phyloP scores from a whole-genome alignment of 2,113 vertebrate species.

The Eulemur macaco region DNA sequence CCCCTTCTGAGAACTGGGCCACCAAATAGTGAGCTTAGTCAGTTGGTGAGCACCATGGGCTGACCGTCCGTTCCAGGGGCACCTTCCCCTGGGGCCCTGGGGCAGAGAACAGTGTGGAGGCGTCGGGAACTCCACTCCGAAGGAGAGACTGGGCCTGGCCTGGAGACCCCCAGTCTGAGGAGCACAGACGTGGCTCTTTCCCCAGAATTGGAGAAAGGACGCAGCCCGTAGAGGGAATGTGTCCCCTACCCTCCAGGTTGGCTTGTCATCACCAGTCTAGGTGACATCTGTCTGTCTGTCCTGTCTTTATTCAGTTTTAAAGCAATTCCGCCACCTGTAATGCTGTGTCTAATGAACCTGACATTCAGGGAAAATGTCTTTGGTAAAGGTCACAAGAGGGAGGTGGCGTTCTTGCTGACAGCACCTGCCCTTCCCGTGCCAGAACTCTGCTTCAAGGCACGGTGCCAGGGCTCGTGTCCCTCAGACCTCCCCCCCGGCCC shows the following conservation, averaged over 20 bases:
- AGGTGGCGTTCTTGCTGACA: conserved; percentile 26
- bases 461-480: not conserved
- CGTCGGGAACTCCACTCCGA: not conserved
- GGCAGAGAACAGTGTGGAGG: not conserved
- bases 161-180: not conserved
- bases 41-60: not conserved
- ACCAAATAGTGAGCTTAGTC: not conserved
- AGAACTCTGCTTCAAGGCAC: not conserved
- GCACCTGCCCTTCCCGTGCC: conserved; percentile 34
- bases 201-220: not conserved
- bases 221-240: accelerated
- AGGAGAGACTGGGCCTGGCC: not conserved
- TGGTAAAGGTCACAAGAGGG: conserved; percentile 64
- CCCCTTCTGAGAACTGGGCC: not conserved
- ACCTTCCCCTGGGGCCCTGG: not conserved
- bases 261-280: not conserved
- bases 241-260: not conserved
- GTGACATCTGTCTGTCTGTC: conserved; percentile 27
- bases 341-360: conserved; percentile 68
- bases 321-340: not conserved
- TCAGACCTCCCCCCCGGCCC: accelerated
- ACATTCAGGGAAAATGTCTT: conserved; percentile 73
- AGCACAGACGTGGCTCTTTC: not conserved
- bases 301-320: conserved; percentile 41
- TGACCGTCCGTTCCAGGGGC: not conserved